Percentiles rank a stretch among this genome's conserved stretches.
Conservation (phyloP, 2,797 vertebrate species). For the Sebastes vulpes region DNA sequence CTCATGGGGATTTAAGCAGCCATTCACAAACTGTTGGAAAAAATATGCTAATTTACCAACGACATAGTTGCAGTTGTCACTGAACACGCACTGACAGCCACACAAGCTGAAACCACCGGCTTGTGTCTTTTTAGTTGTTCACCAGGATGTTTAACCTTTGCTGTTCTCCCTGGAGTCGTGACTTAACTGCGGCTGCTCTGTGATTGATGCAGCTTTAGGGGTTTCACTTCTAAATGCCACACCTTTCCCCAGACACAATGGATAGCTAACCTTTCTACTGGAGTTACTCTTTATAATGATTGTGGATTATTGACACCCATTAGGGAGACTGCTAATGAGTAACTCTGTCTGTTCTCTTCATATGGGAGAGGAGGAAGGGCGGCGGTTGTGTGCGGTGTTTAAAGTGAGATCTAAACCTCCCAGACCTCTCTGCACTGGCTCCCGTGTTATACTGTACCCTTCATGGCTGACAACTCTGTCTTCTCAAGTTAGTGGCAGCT, state of each 20-base stretch:
- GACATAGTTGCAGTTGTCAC: conserved; percentile 16
- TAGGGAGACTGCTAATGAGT: conserved; percentile 72
- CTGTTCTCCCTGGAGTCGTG: conserved; percentile 49
- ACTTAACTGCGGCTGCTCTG: conserved; percentile 34
- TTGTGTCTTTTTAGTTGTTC: conserved; percentile 39
- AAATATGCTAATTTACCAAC: conserved; percentile 22
- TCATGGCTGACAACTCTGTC: conserved; percentile 34
- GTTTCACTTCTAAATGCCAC: conserved; percentile 73
- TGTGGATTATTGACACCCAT: conserved; percentile 77
- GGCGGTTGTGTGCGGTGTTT: neutral
- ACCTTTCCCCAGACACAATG: conserved; percentile 51
- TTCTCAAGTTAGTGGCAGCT: conserved; percentile 15
- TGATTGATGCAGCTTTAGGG: conserved; percentile 67
- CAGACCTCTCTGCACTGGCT: neutral
- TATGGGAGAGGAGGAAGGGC: neutral
- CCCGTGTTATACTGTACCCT: conserved; percentile 21
- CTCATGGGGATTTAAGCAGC: conserved; percentile 26
- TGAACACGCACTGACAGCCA: neutral
- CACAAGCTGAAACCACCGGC: conserved; percentile 1
- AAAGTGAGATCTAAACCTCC: neutral
- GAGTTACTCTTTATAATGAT: conserved; percentile 76
- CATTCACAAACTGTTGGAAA: neutral
- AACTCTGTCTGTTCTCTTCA: conserved; percentile 38
- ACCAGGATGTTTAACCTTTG: conserved; percentile 65
- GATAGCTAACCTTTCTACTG: conserved; percentile 69